phyloP scores from a whole-genome alignment of 2,888 invertebrate species.

The Thelaira solivaga region DNA sequence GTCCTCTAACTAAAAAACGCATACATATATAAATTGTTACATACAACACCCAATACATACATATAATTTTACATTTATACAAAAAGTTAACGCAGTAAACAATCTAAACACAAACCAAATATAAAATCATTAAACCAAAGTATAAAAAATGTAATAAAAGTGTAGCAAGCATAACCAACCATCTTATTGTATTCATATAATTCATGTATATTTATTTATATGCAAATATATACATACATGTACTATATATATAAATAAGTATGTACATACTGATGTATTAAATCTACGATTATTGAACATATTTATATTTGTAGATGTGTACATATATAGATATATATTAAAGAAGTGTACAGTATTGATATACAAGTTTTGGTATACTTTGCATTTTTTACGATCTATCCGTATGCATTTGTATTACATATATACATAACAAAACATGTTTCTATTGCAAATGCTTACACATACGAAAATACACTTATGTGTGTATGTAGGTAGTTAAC shows the following conservation, averaged over 20 bases:
- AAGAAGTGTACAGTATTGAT: too few relatives aligned
- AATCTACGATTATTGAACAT: too few relatives aligned
- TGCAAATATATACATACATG: not conserved
- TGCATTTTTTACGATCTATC: too few relatives aligned
- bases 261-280: not conserved
- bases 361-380: too few relatives aligned
- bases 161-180: conserved; percentile 46
- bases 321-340: not conserved
- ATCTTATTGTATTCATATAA: not conserved
- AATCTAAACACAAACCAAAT: conserved; percentile 6
- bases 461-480: too few relatives aligned
- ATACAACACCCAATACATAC: not conserved
- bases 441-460: too few relatives aligned
- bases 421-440: too few relatives aligned
- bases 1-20: conserved; percentile 1
- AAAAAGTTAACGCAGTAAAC: conserved; percentile 12
- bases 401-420: too few relatives aligned
- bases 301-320: not conserved
- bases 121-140: conserved; percentile 20
- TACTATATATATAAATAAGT: not conserved
- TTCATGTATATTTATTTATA: not conserved
- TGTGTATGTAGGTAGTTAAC: too few relatives aligned
- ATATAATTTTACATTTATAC: not conserved
- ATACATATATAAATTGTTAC: not conserved
- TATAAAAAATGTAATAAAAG: conserved; percentile 13